These are phyloP conservation scores for Aphaenogaster ashmeadi DNA, from an alignment of 1,140 invertebrate species.

Conservation along the genomic window DNA sequence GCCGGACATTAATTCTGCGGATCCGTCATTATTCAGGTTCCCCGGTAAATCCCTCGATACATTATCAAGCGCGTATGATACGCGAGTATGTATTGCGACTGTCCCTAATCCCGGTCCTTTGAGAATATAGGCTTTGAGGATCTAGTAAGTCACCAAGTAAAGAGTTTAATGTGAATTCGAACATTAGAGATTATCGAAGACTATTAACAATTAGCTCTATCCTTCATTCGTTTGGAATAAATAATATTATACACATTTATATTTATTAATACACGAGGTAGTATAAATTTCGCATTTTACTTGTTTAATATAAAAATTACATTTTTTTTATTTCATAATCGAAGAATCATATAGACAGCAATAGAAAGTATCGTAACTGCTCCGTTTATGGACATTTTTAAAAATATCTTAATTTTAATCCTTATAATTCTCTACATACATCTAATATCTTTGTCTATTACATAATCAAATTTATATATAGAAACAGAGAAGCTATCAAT, in stretches of 20 bases:
- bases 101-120: constrained; percentile 7
- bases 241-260: neutral
- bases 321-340: neutral
- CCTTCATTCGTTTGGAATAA: neutral
- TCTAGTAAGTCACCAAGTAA: constrained; percentile 21
- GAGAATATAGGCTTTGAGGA: neutral
- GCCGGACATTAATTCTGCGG: constrained; percentile 20
- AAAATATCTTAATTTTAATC: neutral
- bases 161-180: neutral
- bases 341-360: neutral
- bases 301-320: neutral
- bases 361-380: neutral
- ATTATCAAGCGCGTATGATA: constrained; percentile 28
- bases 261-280: neutral
- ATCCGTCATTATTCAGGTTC: constrained; percentile 36
- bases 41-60: constrained; percentile 28
- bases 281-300: neutral
- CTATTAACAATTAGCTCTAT: neutral
- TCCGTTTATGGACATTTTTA: neutral
- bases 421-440: neutral
- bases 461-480: neutral
- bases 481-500: neutral
- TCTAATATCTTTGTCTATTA: neutral
- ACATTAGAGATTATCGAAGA: neutral
- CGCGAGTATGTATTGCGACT: neutral